These are phyloP conservation scores for Porites cylindrica DNA, from an alignment of 92 coral and sea anemone species.

Conservation along the genomic window DNA sequence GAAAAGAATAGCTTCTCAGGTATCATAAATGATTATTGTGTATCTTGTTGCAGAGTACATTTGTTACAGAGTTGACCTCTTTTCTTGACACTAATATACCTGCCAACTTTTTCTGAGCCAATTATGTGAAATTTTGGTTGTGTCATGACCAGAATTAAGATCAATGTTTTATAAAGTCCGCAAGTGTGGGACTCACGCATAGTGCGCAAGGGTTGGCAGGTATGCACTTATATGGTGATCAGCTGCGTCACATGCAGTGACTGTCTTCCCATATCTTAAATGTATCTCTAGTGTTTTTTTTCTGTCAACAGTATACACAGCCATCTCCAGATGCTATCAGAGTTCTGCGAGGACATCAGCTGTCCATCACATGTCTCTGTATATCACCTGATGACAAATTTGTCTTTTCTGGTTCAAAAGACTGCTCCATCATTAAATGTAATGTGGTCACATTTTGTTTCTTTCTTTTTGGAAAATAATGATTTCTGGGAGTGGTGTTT, in stretches of 20 bases:
- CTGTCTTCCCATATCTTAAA: no score
- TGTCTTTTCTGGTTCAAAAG: constrained; percentile 93
- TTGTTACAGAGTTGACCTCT: not conserved
- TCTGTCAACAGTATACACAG: constrained; percentile 69
- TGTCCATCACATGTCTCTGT: constrained; percentile 93
- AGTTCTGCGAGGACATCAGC: constrained; percentile 91
- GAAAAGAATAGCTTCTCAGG: constrained; percentile 88
- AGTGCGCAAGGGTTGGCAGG: no score
- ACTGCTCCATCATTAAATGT: constrained; percentile 95
- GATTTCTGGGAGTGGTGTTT: not conserved
- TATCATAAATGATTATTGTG: constrained; percentile 8
- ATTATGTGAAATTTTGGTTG: no score
- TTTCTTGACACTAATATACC: no score
- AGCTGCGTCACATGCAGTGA: no score
- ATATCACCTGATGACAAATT: constrained; percentile 89
- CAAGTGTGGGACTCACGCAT: no score
- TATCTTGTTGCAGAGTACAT: not conserved
- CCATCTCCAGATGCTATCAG: constrained; percentile 67
- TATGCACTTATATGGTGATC: no score
- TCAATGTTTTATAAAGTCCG: no score
- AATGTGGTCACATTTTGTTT: constrained; percentile 9
- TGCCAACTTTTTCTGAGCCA: no score
- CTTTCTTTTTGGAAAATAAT: no score
- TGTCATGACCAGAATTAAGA: no score
- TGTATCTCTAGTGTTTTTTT: not conserved